Base-by-base conservation (phyloP, 2,797 vertebrate species). In the Pampus argenteus region DNA sequence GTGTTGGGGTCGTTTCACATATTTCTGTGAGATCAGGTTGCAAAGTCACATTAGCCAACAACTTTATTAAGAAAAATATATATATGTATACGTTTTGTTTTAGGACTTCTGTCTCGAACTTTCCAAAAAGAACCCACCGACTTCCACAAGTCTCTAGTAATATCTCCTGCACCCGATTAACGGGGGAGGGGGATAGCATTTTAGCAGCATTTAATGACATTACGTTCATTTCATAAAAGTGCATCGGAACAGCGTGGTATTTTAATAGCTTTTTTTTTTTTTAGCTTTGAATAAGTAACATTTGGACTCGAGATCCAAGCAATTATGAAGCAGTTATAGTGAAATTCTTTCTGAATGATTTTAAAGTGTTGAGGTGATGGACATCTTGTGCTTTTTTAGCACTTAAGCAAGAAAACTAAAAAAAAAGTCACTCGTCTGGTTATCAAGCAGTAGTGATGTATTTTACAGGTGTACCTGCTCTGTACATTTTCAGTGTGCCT, bases 401-500 rank as follows among this genome's bases (percentile, higher is more conserved):
- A 52, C 9, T 14, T 3, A 59, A 29, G 28, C 28, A 29, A 5
- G 6, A 29, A 29, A 6, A 5, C 28, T 2, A 9, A 40, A 34
- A 65, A 17, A 26, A 17, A 57, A 1, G 17, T 36, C 5, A 5
- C 28, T 6, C 20, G 3, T 13, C n/a, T 40, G 44, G 51, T 60
- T 6, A 36, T 44, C 18, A 28, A 26, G n/a, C 11, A 20, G 18
- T 1, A 15, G 14, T 15, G 6, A 5, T 26, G 14, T 2, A 6
- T 2, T 56, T 22, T 20, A 28, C 42, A 79, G 59, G 28, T 70
- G 48, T 48, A 5, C 4, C 7, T 45, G 6, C 28, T 63, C 22
- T 52, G 1, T 22, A 34, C 26, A 1, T 60, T 66, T 13, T 48
- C 36, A 2, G 22, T n/a, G 15, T 63, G 20, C 48, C 64, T 29